Evolutionary conservation across 2,888 invertebrate species (phyloP).

Genomic region (Spilarctia lutea): DNA sequence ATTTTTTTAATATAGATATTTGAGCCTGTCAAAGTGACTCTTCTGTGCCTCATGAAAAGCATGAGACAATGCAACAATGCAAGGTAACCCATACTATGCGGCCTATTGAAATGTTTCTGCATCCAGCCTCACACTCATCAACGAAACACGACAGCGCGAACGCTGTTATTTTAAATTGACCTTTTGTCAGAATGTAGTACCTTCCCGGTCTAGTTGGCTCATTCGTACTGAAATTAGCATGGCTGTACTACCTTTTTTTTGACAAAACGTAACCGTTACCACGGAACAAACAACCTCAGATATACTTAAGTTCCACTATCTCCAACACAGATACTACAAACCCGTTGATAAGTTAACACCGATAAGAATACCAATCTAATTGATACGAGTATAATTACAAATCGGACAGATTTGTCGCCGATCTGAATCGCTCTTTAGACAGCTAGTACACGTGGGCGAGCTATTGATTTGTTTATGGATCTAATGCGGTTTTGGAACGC

Average conservation of each 20-base stretch:
- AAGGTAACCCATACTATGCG: too few relatives aligned
- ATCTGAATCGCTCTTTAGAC: slow-evolving; percentile 26
- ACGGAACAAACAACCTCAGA: not conserved
- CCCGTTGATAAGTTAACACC: slow-evolving; percentile 5
- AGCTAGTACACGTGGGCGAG: slow-evolving; percentile 30
- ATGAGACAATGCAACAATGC: too few relatives aligned
- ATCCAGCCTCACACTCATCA: too few relatives aligned
- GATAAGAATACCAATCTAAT: slow-evolving; percentile 13
- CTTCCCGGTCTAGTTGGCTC: too few relatives aligned
- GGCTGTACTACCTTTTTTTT: too few relatives aligned
- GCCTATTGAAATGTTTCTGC: too few relatives aligned
- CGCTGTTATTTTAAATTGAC: too few relatives aligned
- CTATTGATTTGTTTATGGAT: slow-evolving; percentile 43
- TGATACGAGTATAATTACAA: slow-evolving; percentile 34
- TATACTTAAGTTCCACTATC: not conserved
- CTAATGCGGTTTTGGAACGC: slow-evolving; percentile 38
- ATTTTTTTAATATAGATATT: not conserved
- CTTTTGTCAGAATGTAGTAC: too few relatives aligned
- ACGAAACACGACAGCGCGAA: too few relatives aligned
- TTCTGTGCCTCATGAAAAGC: too few relatives aligned
- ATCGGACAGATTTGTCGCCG: slow-evolving; percentile 33
- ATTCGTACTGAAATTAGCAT: too few relatives aligned
- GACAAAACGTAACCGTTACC: not conserved
- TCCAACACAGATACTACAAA: not conserved
- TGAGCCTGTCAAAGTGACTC: too few relatives aligned